Evolutionary conservation across 2,113 vertebrate genomes (phyloP), one percentile per base, ranked within the genome.

Genomic region (Pardalotus punctatus): DNA sequence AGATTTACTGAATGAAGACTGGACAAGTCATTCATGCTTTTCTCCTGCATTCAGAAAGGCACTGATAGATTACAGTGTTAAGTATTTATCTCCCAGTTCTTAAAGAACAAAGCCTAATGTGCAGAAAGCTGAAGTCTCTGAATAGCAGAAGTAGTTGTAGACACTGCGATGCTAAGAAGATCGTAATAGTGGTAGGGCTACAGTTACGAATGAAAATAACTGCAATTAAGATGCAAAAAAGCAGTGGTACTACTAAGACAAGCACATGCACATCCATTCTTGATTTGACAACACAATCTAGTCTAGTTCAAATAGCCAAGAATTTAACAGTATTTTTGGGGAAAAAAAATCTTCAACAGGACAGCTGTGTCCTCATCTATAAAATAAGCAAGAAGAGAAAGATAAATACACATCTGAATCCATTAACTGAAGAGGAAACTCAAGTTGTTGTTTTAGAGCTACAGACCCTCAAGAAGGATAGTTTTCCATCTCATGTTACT

Each of bases 211-310:
- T 97, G 96, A 96, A 97, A 97, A 96, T 90, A 97, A 96, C 97
- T 95, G 98, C 97, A 97, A 97, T 97, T 98, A 82, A 97, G 98
- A 97, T 98, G 97, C 97, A 97, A 97, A 96, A 96, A 96, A 97
- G 98, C 98, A 98, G 98, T 96, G 98, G 97, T 95, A 97, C 98
- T 98, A 98, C 98, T 96, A 98, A 97, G 98, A 99, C 98, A 96
- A 98, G 98, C 98, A 98, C 99, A 98, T 99, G 98, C 98, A 99
- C 99, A 98, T 98, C 98, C 99, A 98, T 98, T 98, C 98, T 97
- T 86, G 96, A 97, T 97, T 95, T 96, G 98, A 99, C 98, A 98
- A 97, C 98, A 99, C 98, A 97, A 98, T 96, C 98, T 98, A 99
- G 97, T 98, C 98, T 98, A 98, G 95, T 98, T 98, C 98, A 98